phyloP scores from a whole-genome alignment of 2,797 vertebrate species.

The Anableps anableps region DNA sequence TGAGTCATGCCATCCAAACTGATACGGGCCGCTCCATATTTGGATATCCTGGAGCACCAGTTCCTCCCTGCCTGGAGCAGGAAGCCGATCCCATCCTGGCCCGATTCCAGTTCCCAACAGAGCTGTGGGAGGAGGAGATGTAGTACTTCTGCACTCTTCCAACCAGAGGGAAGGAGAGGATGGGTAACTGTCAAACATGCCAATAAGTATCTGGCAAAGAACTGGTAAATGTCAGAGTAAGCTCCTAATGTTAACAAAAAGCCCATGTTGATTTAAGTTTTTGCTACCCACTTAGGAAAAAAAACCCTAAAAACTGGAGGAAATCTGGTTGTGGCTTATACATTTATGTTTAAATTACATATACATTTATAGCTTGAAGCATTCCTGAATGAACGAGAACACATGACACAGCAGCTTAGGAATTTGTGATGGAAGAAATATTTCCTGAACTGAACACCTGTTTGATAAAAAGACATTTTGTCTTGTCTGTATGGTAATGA shows the following conservation, averaged over 20 bases:
- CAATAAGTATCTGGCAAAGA: slow-evolving; percentile 33
- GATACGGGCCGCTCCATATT: slow-evolving; percentile 75
- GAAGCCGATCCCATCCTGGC: slow-evolving; percentile 81
- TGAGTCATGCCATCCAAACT: slow-evolving; percentile 62
- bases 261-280: not conserved
- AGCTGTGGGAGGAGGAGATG: slow-evolving; percentile 58
- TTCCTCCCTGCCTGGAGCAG: slow-evolving; percentile 76
- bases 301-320: not conserved
- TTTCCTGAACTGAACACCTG: slow-evolving; percentile 67
- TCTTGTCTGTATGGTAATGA: slow-evolving; percentile 79
- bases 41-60: slow-evolving; percentile 71
- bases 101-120: slow-evolving; percentile 62
- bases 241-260: not conserved
- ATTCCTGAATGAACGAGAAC: slow-evolving; percentile 19
- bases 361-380: not conserved
- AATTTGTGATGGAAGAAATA: slow-evolving; percentile 25
- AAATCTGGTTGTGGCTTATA: not conserved
- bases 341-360: not conserved
- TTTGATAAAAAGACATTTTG: slow-evolving; percentile 72
- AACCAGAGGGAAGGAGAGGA: slow-evolving; percentile 51
- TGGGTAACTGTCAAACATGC: slow-evolving; percentile 47
- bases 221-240: slow-evolving; percentile 7
- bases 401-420: slow-evolving; percentile 33
- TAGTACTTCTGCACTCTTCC: slow-evolving; percentile 27
- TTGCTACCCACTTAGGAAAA: not conserved